Percentiles rank a stretch among this genome's conserved stretches.
Conservation (phyloP, 2,888 invertebrate species). For the Diarsia dahlii region DNA sequence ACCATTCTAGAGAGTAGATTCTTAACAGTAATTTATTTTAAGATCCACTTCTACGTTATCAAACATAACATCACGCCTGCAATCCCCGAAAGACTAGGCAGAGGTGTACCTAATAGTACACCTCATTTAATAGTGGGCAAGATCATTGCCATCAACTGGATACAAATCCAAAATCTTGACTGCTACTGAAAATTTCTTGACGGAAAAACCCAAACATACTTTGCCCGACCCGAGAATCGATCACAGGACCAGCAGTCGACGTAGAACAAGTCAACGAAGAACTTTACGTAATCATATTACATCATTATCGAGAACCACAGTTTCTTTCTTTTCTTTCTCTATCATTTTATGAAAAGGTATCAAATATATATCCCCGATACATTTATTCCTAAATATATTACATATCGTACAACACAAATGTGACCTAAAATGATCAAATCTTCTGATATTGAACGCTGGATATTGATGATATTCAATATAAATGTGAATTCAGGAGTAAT, state of each 20-base stretch:
- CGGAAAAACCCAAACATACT: not conserved
- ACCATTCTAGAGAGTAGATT: too few relatives aligned
- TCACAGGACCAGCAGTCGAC: not conserved
- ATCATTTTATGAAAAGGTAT: not conserved
- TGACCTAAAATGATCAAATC: constrained; percentile 33
- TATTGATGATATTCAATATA: constrained; percentile 52
- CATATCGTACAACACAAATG: constrained; percentile 37
- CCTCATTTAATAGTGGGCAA: not conserved
- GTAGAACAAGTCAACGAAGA: not conserved
- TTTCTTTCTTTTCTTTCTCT: not conserved
- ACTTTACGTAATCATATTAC: not conserved
- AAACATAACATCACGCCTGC: not conserved
- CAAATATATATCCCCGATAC: constrained; percentile 1
- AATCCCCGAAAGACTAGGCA: not conserved
- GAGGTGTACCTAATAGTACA: not conserved
- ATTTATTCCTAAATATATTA: constrained; percentile 30
- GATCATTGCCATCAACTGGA: not conserved
- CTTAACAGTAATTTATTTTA: not conserved
- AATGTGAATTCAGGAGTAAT: constrained; percentile 35
- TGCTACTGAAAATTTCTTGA: not conserved
- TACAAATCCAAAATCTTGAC: not conserved
- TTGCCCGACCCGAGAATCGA: not conserved
- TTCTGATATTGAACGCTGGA: constrained; percentile 36
- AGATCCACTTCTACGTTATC: not conserved
- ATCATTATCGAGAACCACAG: not conserved